Conservation (phyloP, 1,140 invertebrate genomes). For the Portunus trituberculatus region DNA sequence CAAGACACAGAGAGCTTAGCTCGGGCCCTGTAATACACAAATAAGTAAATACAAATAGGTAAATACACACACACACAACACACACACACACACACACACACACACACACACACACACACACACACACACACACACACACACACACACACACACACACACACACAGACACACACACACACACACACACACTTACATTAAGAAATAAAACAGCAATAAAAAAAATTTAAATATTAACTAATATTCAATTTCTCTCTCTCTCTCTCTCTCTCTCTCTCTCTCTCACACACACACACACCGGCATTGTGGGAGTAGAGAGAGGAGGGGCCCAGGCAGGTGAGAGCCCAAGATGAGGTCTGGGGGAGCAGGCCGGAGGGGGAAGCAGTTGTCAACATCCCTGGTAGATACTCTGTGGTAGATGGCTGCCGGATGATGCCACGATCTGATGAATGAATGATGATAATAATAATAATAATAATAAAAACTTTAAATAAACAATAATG, state of each 20-base stretch:
- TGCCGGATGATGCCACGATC: slow-evolving; percentile 79
- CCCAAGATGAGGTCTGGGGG: slow-evolving; percentile 96
- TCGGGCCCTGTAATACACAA: no score
- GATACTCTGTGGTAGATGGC: slow-evolving; percentile 93
- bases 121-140: neutral
- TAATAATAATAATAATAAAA: no score
- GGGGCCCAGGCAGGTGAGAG: slow-evolving; percentile 92
- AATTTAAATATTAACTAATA: no score
- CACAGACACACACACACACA: no score
- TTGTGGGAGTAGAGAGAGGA: slow-evolving; percentile 95
- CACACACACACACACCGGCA: slow-evolving; percentile 82
- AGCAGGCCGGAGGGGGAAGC: slow-evolving; percentile 88
- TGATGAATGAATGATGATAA: no score
- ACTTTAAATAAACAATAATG: no score
- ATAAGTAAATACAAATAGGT: neutral
- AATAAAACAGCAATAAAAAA: no score
- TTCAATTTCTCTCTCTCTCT: no score
- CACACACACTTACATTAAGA: no score
- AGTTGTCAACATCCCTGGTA: slow-evolving; percentile 93
- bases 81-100: neutral
- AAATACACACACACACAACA: neutral
- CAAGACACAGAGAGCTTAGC: no score
- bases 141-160: no score
- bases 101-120: neutral
- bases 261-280: no score